Percentiles rank a stretch among this genome's conserved stretches.
Conservation (phyloP, 2,113 vertebrate genomes). For the Tachuris rubrigastra region DNA sequence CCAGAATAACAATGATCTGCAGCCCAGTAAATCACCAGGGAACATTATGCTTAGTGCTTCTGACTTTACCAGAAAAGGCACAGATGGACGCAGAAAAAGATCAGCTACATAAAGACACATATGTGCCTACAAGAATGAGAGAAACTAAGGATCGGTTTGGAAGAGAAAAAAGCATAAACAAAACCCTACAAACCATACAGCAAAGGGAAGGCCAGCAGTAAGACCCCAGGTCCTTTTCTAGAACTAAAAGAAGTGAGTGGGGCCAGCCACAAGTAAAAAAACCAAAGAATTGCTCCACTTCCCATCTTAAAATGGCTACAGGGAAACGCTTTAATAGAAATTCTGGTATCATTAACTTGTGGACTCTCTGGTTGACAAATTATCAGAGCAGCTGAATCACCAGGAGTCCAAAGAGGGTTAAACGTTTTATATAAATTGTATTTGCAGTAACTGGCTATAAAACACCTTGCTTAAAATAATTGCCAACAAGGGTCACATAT, state of each 20-base stretch:
- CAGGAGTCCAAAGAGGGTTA: not conserved
- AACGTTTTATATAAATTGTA: conserved; percentile 26
- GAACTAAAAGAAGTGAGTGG: not conserved
- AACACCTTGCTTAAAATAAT: conserved; percentile 55
- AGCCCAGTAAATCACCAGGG: conserved; percentile 7
- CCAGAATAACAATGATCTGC: conserved; percentile 14
- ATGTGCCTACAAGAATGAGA: not conserved
- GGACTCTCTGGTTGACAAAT: not conserved
- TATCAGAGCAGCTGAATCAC: not conserved
- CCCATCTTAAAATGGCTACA: not conserved
- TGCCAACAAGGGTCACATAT: conserved; percentile 54
- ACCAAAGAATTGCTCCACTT: not conserved
- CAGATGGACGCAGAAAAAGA: not conserved
- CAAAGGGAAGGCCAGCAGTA: not conserved
- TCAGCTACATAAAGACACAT: not conserved
- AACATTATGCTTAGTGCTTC: not conserved
- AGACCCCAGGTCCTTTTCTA: not conserved
- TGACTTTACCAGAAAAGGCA: conserved; percentile 6
- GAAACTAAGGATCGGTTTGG: not conserved
- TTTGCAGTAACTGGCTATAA: conserved; percentile 56
- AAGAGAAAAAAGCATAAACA: not conserved
- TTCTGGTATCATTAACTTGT: not conserved
- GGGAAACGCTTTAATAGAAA: not conserved
- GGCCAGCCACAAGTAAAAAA: not conserved
- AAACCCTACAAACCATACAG: not conserved